Evolutionary conservation across 2,113 vertebrate genomes (phyloP), one percentile per base, ranked within the genome.

Genomic region (Colossoma macropomum): DNA sequence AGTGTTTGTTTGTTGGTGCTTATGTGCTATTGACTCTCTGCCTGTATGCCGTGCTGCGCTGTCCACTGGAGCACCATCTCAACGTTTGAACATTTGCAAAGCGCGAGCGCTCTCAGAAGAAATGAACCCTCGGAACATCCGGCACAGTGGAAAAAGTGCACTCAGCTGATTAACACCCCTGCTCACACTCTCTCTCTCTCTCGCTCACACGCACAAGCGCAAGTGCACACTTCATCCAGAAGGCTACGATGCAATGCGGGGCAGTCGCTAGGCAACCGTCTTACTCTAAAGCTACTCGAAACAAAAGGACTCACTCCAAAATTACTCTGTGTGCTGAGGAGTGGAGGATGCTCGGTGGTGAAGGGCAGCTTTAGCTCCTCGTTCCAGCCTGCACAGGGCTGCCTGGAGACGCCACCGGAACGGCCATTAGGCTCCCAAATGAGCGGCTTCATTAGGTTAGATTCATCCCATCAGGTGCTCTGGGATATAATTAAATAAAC

Each of bases 221-320:
- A 85, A 68, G 72, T 41, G 73, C 70, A 74, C 69, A 80, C 78
- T 77, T 70, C 54, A 75, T 82, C 77, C 89, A 89, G 86, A 90
- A 87, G 89, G 84, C 88, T 87, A 89, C 88, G 88, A 86, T 92
- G 91, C 89, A 92, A 92, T 92, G 91, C 89, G 87, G 65, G 82
- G 27, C 68, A 88, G 93, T 94, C 94, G 92, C 93, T 94, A 93
- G 90, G 93, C 91, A 89, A 95, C 93, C 82, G 89, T 90, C 87
- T 90, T 86, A 91, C 89, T 94, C 91, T 91, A 91, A 91, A 93
- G 91, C 90, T 91, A 85, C 90, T 89, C 81, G 90, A 93, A 92
- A 92, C 91, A 91, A 87, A 91, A 88, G 81, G 91, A 90, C 90
- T 91, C 85, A 87, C 89, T 92, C 91, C 85, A 90, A 87, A 80